Evolutionary conservation across 2,888 invertebrate species (phyloP), one percentile per base, ranked within the genome.

Genomic region (Tiliacea citrago): DNA sequence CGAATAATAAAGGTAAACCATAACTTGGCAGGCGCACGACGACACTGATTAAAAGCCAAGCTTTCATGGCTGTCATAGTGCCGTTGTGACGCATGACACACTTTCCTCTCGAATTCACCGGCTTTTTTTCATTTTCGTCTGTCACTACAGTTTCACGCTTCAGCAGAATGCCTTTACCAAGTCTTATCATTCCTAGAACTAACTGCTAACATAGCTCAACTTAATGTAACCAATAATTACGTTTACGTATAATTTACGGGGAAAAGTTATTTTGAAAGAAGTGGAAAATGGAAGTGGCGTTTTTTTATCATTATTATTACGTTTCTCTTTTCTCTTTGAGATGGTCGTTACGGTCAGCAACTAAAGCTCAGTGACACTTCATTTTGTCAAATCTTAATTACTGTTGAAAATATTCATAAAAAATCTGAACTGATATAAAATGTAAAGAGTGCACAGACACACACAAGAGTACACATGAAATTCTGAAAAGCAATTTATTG

Each of bases 41-140:
- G 80, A 78, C 87, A 73, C 86, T 93, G 94, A 93, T 93, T 92
- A 92, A 29, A 29, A 90, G 77, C 80, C 81, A 85, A 86, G 92
- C 91, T 92, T 92, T 93, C 89, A 92, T 90, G 86, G 82, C 81
- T 79, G 73, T 82, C 83, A 80, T 86, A 86, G 87, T 83, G 73
- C 72, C 86, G 81, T 85, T 89, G 90, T 91, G 92, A 91, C 89
- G 90, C 85, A 92, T 94, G 95, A 93, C 95, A 94, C 83, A 94
- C 92, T 93, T 94, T 94, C 87, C 68, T 62, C 76, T 85, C 81
- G 77, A 78, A 88, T 79, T 85, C 79, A 58, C 75, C 57, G 76
- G 58, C 80, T 73, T 84, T 88, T 86, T 88, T 85, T 85, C 88
- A 87, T 88, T 86, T 90, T 86, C 77, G 76, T 81, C 75, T 85